phyloP scores from a whole-genome alignment of 2,113 vertebrate species.

The Syngnathus scovelli region DNA sequence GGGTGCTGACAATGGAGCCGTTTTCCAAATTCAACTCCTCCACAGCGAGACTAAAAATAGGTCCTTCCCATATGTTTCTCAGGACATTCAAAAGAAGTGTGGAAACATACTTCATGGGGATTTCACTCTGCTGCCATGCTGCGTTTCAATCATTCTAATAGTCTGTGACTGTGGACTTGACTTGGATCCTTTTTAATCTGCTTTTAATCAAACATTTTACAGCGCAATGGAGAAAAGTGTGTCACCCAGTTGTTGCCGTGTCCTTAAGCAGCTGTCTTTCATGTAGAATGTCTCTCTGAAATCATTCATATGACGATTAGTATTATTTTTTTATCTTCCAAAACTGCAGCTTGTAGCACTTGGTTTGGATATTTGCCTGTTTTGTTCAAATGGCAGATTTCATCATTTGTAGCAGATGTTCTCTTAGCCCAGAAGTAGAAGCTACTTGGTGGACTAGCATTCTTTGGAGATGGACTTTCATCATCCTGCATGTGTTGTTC shows the following conservation, averaged over 20 bases:
- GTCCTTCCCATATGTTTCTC: slow-evolving; percentile 34
- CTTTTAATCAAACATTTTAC: slow-evolving; percentile 44
- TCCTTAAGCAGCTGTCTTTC: background rate
- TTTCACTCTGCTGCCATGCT: slow-evolving; percentile 40
- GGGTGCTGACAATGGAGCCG: background rate
- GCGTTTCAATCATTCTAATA: slow-evolving; percentile 40
- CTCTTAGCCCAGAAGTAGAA: background rate
- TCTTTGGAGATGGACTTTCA: slow-evolving; percentile 1
- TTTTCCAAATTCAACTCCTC: slow-evolving; percentile 17
- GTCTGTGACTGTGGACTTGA: slow-evolving; percentile 20
- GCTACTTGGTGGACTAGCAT: background rate
- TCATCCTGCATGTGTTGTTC: slow-evolving; percentile 11
- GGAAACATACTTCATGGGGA: slow-evolving; percentile 36
- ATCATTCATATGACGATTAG: background rate
- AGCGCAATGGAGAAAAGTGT: slow-evolving; percentile 7
- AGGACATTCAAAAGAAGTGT: slow-evolving; percentile 35
- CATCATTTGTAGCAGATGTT: background rate
- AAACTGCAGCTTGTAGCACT: background rate
- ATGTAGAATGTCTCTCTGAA: background rate
- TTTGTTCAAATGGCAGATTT: slow-evolving; percentile 16
- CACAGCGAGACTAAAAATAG: slow-evolving; percentile 20
- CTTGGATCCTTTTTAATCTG: slow-evolving; percentile 56
- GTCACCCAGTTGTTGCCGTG: slow-evolving; percentile 9
- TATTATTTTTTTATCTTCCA: too few relatives aligned
- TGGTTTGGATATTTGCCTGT: background rate